Base-by-base conservation (phyloP, 2,797 vertebrate genomes). In the Dermochelys coriacea region DNA sequence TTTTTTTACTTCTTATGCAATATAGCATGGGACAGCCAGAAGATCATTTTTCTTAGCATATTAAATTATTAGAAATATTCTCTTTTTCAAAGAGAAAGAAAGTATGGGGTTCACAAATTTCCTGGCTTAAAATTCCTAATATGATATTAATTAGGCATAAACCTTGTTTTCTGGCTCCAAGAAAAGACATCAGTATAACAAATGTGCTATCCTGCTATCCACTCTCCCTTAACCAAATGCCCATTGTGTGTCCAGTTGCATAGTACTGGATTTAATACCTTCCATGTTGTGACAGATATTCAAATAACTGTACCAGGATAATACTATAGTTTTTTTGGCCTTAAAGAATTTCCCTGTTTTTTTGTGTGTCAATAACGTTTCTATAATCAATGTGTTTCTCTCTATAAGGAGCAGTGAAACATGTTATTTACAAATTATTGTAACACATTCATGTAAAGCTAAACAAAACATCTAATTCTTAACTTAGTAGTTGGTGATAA, bases 241-340 rank as follows among this genome's bases (percentile, higher is more conserved):
- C 86, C 91, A 34, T 51, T 12, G 37, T 88, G 31, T 80, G 55
- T 85, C 71, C 89, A 75, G 61, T 82, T 86, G 61, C 1, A 34
- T 27, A 74, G n/a, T 88, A 85, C 83, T 91, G 84, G 77, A 94
- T 50, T 90, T 19, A 91, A 97, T 90, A 94, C 88, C 51, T 93
- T 90, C 93, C 90, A 87, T 95, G 97, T 98, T 98, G 97, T 98
- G 98, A 98, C 98, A 98, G 98, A 98, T 97, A 98, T 97, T 89
- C 88, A 94, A 94, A 93, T 27, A 82, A 8, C 49, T 23, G 81
- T 86, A 83, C 84, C 34, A 87, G 54, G 80, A 92, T 55, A 79
- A 34, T 31, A 52, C 4, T 52, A 8, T 31, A 5, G 14, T 88
- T 95, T 96, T 85, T 87, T 83, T 61, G 19, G 80, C 81, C 37